Percentiles rank a stretch among this genome's conserved stretches.
Conservation (phyloP, 2,113 vertebrate species). For the Rhineura floridana region DNA sequence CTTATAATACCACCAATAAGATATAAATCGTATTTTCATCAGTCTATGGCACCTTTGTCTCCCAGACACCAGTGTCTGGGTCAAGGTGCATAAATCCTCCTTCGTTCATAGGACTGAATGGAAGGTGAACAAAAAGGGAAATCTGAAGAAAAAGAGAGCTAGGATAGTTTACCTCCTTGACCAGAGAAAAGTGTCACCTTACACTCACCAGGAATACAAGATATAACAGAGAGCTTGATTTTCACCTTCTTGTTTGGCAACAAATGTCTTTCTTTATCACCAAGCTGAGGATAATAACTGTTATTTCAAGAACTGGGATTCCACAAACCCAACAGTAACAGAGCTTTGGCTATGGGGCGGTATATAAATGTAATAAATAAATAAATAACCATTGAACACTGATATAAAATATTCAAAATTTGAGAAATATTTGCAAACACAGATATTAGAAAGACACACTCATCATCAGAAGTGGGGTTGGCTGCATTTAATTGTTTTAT, state of each 20-base stretch:
- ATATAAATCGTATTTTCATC: background rate
- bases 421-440: background rate
- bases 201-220: background rate
- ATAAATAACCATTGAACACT: background rate
- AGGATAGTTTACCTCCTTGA: background rate
- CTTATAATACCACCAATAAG: background rate
- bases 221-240: slow-evolving; percentile 12
- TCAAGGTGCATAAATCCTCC: slow-evolving; percentile 20
- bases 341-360: too few species aligned
- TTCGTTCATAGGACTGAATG: background rate
- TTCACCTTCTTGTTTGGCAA: slow-evolving; percentile 21
- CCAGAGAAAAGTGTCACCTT: background rate
- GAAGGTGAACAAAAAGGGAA: slow-evolving; percentile 3
- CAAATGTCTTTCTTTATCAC: background rate
- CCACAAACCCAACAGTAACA: background rate
- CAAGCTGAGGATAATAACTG: too few species aligned
- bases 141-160: background rate
- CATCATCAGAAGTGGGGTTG: too few species aligned
- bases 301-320: background rate
- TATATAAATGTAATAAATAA: background rate
- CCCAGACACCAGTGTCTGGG: background rate
- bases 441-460: too few species aligned
- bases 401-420: background rate
- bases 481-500: too few species aligned
- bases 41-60: background rate